Conservation (phyloP, 2,113 vertebrate species). For the Crotalus tigris region DNA sequence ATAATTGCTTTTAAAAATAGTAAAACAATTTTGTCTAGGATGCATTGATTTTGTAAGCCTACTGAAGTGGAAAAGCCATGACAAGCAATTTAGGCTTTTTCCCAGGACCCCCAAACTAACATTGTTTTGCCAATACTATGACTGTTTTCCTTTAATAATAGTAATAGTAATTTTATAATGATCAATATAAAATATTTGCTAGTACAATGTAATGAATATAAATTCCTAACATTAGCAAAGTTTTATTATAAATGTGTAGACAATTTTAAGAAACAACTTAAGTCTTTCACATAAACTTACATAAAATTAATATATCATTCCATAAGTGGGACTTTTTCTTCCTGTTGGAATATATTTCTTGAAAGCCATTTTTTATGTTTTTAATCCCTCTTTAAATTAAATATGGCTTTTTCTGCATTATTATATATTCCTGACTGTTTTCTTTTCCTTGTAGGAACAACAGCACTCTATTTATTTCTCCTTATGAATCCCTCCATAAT, state of each 20-base stretch:
- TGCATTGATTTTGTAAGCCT: background rate
- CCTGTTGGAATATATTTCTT: background rate
- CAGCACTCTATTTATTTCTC: constrained; percentile 97
- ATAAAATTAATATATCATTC: background rate
- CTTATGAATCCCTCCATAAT: constrained; percentile 97
- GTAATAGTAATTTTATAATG: background rate
- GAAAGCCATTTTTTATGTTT: background rate
- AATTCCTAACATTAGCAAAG: background rate
- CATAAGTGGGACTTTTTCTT: constrained; percentile 2
- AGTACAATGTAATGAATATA: background rate
- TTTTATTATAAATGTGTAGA: background rate
- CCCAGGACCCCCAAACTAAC: background rate
- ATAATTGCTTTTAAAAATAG: background rate
- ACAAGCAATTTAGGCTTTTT: background rate
- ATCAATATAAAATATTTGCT: background rate
- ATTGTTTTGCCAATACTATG: background rate
- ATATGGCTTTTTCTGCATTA: constrained; percentile 6
- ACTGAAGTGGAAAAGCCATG: background rate
- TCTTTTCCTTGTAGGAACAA: constrained; percentile 80
- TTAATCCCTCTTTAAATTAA: background rate
- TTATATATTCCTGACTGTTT: constrained; percentile 23
- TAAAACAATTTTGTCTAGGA: background rate
- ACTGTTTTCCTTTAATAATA: background rate
- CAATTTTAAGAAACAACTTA: background rate
- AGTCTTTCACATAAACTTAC: background rate